Percentiles rank a stretch among this genome's conserved stretches.
phyloP scores from a whole-genome alignment of 2,888 invertebrate species.

The Pimpla rufipes region DNA sequence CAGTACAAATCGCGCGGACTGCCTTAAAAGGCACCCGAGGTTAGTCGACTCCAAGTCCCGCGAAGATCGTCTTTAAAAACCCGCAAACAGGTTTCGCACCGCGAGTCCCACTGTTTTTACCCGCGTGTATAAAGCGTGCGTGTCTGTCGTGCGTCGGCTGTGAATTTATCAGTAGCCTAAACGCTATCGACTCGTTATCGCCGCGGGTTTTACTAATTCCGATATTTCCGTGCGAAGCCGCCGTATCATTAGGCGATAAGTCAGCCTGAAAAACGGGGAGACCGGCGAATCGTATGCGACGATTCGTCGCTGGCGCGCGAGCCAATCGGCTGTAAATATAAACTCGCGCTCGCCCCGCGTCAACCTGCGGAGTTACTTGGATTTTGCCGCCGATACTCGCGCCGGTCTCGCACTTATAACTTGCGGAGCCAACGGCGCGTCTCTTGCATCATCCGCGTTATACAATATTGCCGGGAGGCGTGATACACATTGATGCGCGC shows the following conservation, averaged over 20 bases:
- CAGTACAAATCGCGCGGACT: too few species aligned
- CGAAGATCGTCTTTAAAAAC: neutral
- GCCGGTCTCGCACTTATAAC: constrained; percentile 21
- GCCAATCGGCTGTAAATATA: constrained; percentile 31
- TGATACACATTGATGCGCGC: neutral
- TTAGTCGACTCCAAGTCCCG: neutral
- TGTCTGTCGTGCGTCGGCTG: neutral
- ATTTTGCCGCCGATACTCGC: constrained; percentile 15
- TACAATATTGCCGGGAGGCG: constrained; percentile 12
- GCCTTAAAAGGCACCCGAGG: constrained; percentile 16
- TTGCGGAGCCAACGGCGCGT: constrained; percentile 16
- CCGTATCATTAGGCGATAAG: constrained; percentile 20
- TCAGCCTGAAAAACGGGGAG: constrained; percentile 16
- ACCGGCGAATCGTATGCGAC: neutral
- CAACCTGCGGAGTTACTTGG: constrained; percentile 36
- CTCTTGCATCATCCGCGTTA: constrained; percentile 38
- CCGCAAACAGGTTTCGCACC: constrained; percentile 48
- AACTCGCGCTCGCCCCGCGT: constrained; percentile 1
- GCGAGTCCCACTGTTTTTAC: neutral
- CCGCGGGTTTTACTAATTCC: neutral
- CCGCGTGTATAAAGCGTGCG: neutral
- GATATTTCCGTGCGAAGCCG: neutral
- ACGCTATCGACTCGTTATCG: neutral
- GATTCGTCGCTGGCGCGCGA: constrained; percentile 5
- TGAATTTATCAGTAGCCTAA: constrained; percentile 9